These are phyloP conservation scores for Cheilosia soror DNA, from an alignment of 2,888 invertebrate genomes.

Conservation along the genomic window DNA sequence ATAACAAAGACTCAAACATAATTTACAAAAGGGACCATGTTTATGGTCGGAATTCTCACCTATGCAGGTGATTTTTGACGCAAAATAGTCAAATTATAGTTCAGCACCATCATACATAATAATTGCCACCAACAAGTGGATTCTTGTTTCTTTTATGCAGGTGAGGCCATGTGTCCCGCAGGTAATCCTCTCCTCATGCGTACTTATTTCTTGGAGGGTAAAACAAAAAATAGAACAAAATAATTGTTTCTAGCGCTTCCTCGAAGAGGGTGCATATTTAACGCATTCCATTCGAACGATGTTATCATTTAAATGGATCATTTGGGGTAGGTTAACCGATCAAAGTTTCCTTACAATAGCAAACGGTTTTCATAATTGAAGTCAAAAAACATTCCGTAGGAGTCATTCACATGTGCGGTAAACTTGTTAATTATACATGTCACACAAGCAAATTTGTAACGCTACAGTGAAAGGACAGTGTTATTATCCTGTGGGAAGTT, in stretches of 20 bases:
- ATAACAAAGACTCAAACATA: conserved; percentile 21
- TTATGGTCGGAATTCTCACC: conserved; percentile 29
- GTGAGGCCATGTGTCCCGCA: conserved; percentile 61
- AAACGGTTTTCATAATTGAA: conserved; percentile 50
- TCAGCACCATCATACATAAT: conserved; percentile 23
- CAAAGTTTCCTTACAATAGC: conserved; percentile 19
- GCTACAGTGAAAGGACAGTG: conserved; percentile 38
- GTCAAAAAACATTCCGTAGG: conserved; percentile 32
- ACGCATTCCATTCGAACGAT: conserved; percentile 33
- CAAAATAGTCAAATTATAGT: conserved; percentile 60
- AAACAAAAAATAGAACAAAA: conserved; percentile 10
- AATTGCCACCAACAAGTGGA: conserved; percentile 54
- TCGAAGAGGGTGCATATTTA: conserved; percentile 59
- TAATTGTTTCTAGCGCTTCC: conserved; percentile 25
- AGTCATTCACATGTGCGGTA: conserved; percentile 43
- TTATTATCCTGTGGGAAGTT: conserved; percentile 57
- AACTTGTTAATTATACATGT: conserved; percentile 59
- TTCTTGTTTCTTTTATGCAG: conserved; percentile 52
- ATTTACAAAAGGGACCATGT: conserved; percentile 26
- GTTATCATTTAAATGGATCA: conserved; percentile 53
- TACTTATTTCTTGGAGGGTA: conserved; percentile 10
- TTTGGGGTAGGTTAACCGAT: conserved; percentile 23
- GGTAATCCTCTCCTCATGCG: conserved; percentile 43
- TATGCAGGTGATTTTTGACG: conserved; percentile 52
- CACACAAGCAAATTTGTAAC: conserved; percentile 50